phyloP scores from a whole-genome alignment of 2,113 vertebrate species.

The Xerus inauris region DNA sequence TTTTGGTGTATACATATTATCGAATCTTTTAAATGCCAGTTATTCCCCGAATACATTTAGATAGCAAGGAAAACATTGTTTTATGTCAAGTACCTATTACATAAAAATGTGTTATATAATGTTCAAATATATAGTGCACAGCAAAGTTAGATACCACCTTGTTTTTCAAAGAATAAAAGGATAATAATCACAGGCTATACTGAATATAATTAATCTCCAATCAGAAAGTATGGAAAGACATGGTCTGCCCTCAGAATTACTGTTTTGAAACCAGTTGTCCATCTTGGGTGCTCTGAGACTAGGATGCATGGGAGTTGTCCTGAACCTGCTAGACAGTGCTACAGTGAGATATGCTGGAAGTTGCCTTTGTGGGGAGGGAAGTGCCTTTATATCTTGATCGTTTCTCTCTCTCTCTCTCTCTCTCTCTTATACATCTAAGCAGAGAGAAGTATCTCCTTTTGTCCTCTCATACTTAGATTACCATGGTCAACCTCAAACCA shows the following conservation, averaged over 20 bases:
- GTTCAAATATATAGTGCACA: slow-evolving; percentile 76
- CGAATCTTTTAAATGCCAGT: slow-evolving; percentile 54
- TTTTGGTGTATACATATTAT: not conserved
- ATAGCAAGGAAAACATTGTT: slow-evolving; percentile 72
- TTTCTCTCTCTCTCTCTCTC: not conserved
- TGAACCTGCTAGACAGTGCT: not conserved
- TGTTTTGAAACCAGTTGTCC: not conserved
- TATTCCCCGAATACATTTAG: slow-evolving; percentile 69
- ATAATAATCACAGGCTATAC: slow-evolving; percentile 35
- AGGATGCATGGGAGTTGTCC: not conserved
- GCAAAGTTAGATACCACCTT: slow-evolving; percentile 53
- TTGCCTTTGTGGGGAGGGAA: not conserved
- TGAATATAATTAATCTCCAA: slow-evolving; percentile 23
- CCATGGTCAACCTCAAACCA: not conserved
- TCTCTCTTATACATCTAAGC: not conserved
- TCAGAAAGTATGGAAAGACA: not conserved
- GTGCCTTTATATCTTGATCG: not conserved
- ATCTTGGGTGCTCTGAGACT: not conserved
- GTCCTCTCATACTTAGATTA: not conserved
- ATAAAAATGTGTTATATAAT: slow-evolving; percentile 81
- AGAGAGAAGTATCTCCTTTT: not conserved
- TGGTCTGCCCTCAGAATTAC: not conserved
- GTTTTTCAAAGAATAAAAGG: slow-evolving; percentile 49
- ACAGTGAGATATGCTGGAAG: not conserved
- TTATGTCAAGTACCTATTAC: slow-evolving; percentile 81